Evolutionary conservation across 2,113 vertebrate species (phyloP).

Genomic region (Narcine bancroftii): DNA sequence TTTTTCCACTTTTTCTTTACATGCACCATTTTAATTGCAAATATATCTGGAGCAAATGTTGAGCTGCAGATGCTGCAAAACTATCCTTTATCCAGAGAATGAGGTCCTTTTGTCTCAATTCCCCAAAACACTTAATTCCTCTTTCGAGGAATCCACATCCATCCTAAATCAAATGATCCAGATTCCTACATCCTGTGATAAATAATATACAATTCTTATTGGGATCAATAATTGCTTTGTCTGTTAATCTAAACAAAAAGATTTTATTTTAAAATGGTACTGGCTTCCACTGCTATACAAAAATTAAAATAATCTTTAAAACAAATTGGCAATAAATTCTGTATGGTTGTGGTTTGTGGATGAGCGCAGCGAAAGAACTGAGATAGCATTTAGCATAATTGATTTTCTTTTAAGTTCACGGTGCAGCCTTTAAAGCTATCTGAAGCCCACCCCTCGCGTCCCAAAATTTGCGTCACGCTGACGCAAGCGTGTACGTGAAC

Average conservation of each 20-base stretch:
- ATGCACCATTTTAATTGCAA: neutral
- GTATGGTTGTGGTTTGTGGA: too few relatives aligned
- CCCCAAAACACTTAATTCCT: too few relatives aligned
- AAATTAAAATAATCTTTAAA: neutral
- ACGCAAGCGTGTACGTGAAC: too few relatives aligned
- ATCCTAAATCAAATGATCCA: too few relatives aligned
- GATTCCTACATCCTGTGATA: neutral
- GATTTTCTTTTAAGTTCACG: too few relatives aligned
- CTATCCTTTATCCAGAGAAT: neutral
- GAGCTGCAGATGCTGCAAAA: neutral
- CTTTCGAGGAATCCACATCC: too few relatives aligned
- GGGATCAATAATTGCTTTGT: neutral
- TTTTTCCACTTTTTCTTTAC: neutral
- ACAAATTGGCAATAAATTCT: neutral
- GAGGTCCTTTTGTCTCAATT: too few relatives aligned
- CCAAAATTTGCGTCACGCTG: too few relatives aligned
- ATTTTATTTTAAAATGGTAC: neutral
- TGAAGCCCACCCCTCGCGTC: too few relatives aligned
- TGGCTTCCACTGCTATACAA: neutral
- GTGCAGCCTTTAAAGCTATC: too few relatives aligned
- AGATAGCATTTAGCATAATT: too few relatives aligned
- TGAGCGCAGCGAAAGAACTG: too few relatives aligned
- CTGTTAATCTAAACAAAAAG: neutral
- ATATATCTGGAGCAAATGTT: neutral
- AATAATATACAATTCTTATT: neutral